Evolutionary conservation across 1,140 invertebrate genomes (phyloP).

Genomic region (Megalopta genalis): DNA sequence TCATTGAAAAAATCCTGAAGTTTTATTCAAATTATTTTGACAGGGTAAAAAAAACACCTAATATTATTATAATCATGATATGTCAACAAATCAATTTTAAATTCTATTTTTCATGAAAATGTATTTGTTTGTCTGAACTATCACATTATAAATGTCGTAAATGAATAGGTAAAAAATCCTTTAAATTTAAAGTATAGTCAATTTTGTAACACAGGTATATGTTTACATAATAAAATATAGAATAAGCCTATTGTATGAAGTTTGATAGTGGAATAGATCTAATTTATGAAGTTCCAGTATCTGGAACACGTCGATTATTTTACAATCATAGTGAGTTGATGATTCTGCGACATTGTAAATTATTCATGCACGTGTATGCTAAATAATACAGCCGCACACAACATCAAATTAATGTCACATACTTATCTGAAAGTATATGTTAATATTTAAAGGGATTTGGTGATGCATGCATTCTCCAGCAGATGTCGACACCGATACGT

Average conservation of each 20-base stretch:
- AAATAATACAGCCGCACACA: neutral
- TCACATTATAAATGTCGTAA: no score
- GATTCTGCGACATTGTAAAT: neutral
- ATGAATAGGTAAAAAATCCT: no score
- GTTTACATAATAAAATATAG: no score
- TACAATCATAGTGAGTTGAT: neutral
- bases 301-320: neutral
- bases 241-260: neutral
- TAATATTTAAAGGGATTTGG: slow-evolving; percentile 7
- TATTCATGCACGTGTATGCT: neutral
- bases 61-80: no score
- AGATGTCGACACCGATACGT: slow-evolving; percentile 23
- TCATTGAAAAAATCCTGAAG: neutral
- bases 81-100: no score
- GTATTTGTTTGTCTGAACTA: no score
- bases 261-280: neutral
- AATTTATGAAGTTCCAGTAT: neutral
- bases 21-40: no score
- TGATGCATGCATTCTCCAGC: neutral
- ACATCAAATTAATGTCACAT: neutral
- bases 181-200: no score
- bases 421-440: no score
- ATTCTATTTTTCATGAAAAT: no score
- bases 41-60: no score
- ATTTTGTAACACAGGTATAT: no score